Base-by-base conservation (phyloP, 2,797 vertebrate species). In the Premnoplex brunnescens region DNA sequence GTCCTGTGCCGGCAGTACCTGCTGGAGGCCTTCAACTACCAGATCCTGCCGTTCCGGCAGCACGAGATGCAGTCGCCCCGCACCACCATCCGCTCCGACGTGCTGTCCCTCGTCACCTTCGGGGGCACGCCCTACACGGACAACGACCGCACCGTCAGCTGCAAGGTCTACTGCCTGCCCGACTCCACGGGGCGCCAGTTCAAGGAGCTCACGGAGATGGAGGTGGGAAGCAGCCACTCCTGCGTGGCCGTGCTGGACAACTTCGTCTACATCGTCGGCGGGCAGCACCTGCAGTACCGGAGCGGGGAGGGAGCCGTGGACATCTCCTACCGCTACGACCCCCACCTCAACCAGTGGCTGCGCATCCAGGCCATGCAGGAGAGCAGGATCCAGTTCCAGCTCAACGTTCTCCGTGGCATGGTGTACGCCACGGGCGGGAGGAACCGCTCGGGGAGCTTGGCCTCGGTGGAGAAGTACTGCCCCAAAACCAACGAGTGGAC, bases 11-110 rank as follows among this genome's bases (percentile, higher is more conserved):
- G 99, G 12, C 99, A 98, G 94, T 99, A 98, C 95, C 98, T 99
- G 71, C 98, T 99, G 10, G 99, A 99, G 92, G 99, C 99, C 37
- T 99, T 99, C 97, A 99, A 99, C 80, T 99, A 99, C 97, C 99
- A 99, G 97, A 99, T 99, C 93, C 98, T 99, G 90, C 99, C 99
- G 26, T 99, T 99, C 89, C 97, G 99, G 24, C 99, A 99, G 97
- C 99, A 99, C 1, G 99, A 99, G 96, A 99, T 99, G 99, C 99
- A 99, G 95, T 99, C 99, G 0, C 97, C 98, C 0, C 98, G 99
- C 48, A 99, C 99, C 0, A 80, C 97, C 21, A 98, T 99, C 89
- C 99, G 99, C 80, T 99, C 99, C 0, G 99, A 99, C 0, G 97
- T 98, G 16, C 95, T 98, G 54, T 99, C 99, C 1, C 98, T 99